These are phyloP conservation scores for Cebidichthys violaceus DNA, from an alignment of 2,113 vertebrate species.

Conservation along the genomic window DNA sequence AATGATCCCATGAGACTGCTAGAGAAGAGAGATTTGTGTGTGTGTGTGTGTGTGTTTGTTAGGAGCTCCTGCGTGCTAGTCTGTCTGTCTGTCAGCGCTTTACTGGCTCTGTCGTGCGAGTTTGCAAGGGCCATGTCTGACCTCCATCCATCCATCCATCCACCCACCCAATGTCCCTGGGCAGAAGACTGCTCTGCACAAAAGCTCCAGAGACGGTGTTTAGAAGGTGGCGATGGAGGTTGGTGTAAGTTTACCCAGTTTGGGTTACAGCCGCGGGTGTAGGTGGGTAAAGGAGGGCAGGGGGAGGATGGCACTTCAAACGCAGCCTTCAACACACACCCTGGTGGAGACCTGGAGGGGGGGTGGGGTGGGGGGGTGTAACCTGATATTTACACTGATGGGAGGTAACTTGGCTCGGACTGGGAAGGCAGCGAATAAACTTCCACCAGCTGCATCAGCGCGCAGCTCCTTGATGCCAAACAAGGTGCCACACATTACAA, in stretches of 20 bases:
- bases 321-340: constrained; percentile 33
- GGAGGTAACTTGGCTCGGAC: background rate
- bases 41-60: constrained; percentile 6
- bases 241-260: constrained; percentile 69
- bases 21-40: background rate
- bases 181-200: constrained; percentile 48
- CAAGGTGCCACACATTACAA: constrained; percentile 4
- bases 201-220: constrained; percentile 60
- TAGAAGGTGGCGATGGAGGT: background rate
- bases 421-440: background rate
- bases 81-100: constrained; percentile 44
- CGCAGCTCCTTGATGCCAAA: constrained; percentile 2
- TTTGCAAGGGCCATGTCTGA: constrained; percentile 39
- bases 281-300: constrained; percentile 41
- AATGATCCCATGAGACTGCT: constrained; percentile 33
- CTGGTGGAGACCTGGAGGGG: constrained; percentile 6
- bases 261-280: constrained; percentile 68
- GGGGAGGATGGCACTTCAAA: constrained; percentile 70
- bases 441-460: constrained; percentile 27
- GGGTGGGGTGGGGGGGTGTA: constrained; percentile 22
- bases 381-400: constrained; percentile 49
- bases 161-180: constrained; percentile 41
- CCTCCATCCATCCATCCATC: constrained; percentile 37
- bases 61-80: background rate
- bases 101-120: constrained; percentile 24